Evolutionary conservation across 2,113 vertebrate species (phyloP).

Genomic region (Amia ocellicauda): DNA sequence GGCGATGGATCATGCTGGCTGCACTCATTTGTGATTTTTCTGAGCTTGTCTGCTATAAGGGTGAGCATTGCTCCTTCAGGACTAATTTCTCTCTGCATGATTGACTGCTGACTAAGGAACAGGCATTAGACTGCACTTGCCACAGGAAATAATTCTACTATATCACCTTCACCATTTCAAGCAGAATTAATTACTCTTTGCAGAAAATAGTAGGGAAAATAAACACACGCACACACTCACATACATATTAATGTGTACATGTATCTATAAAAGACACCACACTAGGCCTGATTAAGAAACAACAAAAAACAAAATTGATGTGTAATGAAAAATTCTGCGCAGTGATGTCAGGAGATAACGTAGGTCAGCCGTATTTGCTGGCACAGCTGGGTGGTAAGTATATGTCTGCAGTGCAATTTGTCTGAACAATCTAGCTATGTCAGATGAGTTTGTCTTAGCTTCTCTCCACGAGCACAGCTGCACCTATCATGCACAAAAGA

Average conservation of each 20-base stretch:
- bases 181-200: background rate
- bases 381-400: conserved; percentile 4
- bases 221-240: background rate
- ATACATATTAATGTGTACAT: too few species aligned
- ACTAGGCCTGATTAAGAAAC: background rate
- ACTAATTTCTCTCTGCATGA: background rate
- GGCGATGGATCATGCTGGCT: too few species aligned
- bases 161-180: conserved; percentile 9
- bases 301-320: background rate
- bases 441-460: too few species aligned
- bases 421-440: conserved; percentile 14
- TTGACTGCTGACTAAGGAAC: background rate
- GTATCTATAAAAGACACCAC: too few species aligned
- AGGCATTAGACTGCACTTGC: conserved; percentile 1
- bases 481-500: conserved; percentile 72
- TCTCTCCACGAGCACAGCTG: background rate
- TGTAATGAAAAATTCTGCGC: background rate
- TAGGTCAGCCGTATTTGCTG: conserved; percentile 10
- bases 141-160: background rate
- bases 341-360: background rate
- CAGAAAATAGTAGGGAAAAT: background rate
- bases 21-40: background rate
- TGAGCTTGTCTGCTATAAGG: background rate
- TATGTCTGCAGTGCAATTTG: conserved; percentile 21
- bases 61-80: background rate